Percentiles rank a stretch among this genome's conserved stretches.
Conservation (phyloP, 2,113 vertebrate species). For the Crotalus horridus region DNA sequence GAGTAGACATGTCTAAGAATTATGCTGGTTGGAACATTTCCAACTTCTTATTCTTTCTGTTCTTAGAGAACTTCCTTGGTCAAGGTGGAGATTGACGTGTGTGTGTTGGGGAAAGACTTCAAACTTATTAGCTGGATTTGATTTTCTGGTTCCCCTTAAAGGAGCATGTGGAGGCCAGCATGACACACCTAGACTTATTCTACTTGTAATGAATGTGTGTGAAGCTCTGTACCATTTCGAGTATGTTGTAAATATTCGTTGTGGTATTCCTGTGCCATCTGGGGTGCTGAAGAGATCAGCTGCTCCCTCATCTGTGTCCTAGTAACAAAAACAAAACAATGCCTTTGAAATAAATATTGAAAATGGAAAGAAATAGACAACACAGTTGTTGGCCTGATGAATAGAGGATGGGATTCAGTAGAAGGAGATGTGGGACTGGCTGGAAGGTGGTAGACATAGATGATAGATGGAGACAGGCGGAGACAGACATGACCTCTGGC, state of each 20-base stretch:
- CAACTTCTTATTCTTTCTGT: not conserved
- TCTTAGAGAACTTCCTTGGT: not conserved
- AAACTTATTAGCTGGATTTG: not conserved
- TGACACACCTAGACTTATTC: not conserved
- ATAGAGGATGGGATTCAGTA: not conserved
- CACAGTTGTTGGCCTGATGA: not conserved
- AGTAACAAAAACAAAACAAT: not conserved
- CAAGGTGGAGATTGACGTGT: not conserved
- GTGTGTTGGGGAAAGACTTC: too few species aligned
- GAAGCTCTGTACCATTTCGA: not conserved
- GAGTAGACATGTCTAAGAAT: not conserved
- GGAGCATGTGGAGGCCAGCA: not conserved
- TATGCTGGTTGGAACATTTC: not conserved
- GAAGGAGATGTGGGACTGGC: not conserved
- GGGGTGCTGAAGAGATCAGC: not conserved
- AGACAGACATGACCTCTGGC: not conserved
- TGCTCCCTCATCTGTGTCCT: not conserved
- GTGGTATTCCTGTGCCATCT: not conserved
- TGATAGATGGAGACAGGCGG: not conserved
- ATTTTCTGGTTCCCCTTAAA: not conserved
- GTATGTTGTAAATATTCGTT: not conserved
- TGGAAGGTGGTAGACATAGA: not conserved
- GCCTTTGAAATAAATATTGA: not conserved
- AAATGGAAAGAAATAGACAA: not conserved
- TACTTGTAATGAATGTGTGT: not conserved